Base-by-base conservation (phyloP, 2,888 invertebrate genomes). In the Microdon myrmicae region DNA sequence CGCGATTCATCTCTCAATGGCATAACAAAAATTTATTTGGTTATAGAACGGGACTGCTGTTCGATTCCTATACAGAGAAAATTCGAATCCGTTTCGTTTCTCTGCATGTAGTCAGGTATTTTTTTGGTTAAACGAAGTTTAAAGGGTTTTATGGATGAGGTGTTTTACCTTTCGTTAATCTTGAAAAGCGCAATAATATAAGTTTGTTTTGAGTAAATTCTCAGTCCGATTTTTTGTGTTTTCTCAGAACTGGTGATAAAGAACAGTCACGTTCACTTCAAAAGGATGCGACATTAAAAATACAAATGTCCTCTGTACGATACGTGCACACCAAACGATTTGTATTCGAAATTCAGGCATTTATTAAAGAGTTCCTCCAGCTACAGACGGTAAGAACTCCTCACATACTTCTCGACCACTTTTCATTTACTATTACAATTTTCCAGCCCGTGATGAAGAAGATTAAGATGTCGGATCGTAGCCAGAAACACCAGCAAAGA, bases 321-420 rank as follows among this genome's bases (percentile, higher is more conserved):
- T 96, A 96, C 78, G 90, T 96, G 41, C 96, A 97, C 80, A 96
- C 96, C 0, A 93, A 94, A 74, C 85, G 96, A 44, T 98, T 97
- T 82, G 86, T 96, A 39, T 87, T 88, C 12, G 96, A 96, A 78
- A 82, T 96, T 48, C 88, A 92, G 71, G 89, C 92, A 3, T 96
- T 96, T 81, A 89, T 92, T 67, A 82, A 86, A 37, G 90, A 92
- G 74, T 94, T 97, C 76, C 86, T 90, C 3, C 89, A 94, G 73
- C 81, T 95, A 38, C 90, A 93, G 73, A 87, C 89, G 55, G 88
- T 92, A 55, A 86, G 92, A 60, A 82, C 87, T 43, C 28, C 19
- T 7, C 9, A 7, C n/a, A 19, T 8, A 3, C 16, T 35, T n/a
- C 7, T 16, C 26, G 37, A 8, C 20, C 45, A 54, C 6, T 23